Percentiles rank a stretch among this genome's conserved stretches.
Evolutionary conservation across 2,113 vertebrate genomes (phyloP).

Genomic region (Odontophorus gujanensis): DNA sequence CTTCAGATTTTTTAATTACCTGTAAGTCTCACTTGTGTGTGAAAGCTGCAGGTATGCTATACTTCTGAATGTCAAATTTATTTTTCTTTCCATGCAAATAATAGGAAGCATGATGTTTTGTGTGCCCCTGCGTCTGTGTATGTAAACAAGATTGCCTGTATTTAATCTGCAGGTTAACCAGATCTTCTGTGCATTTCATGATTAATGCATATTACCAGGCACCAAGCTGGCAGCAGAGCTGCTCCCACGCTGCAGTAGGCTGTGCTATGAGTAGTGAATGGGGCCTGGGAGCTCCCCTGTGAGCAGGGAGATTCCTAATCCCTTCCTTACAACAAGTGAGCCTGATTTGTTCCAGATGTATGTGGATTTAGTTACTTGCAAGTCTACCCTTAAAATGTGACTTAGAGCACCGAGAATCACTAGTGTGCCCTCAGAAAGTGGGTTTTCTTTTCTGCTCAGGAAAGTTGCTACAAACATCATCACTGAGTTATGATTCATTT

Average conservation of each 20-base stretch:
- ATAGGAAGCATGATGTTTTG: not conserved
- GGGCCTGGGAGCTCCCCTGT: slow-evolving; percentile 26
- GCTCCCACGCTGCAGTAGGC: not conserved
- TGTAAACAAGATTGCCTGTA: not conserved
- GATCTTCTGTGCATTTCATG: not conserved
- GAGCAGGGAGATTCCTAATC: slow-evolving; percentile 38
- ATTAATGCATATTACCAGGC: not conserved
- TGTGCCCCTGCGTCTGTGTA: fast-evolving
- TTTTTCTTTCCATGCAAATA: not conserved
- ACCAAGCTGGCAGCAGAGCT: not conserved
- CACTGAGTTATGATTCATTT: not conserved
- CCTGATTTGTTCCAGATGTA: slow-evolving; percentile 75
- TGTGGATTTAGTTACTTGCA: slow-evolving; percentile 47
- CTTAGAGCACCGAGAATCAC: not conserved
- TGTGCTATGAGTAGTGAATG: not conserved
- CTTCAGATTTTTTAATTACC: not conserved
- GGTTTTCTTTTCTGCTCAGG: not conserved
- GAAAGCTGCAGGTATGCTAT: not conserved
- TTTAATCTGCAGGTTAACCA: fast-evolving
- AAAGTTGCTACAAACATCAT: not conserved
- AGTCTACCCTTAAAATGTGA: slow-evolving; percentile 44
- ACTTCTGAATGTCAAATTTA: not conserved
- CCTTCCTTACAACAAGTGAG: slow-evolving; percentile 44
- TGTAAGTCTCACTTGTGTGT: not conserved
- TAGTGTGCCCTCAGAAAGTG: not conserved